Conservation (phyloP, 2,113 vertebrate genomes). For the cat (Felis catus) region DNA sequence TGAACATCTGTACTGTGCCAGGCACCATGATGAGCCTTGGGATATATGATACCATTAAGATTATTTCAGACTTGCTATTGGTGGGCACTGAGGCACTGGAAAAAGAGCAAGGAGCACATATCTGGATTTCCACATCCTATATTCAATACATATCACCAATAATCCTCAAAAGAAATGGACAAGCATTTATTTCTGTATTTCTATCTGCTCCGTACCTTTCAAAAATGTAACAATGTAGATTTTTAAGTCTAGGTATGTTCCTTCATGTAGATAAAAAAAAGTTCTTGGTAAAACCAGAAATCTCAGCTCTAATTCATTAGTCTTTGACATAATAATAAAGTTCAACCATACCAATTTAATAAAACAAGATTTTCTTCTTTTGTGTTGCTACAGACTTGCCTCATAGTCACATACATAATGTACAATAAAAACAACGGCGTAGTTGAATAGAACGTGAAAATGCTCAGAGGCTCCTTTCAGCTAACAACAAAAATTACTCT, state of each 20-base stretch:
- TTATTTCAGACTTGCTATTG: neutral
- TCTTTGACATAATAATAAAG: constrained; percentile 7
- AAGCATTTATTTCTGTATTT: constrained; percentile 8
- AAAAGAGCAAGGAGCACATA: neutral
- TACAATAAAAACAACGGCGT: neutral
- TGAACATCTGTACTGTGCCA: neutral
- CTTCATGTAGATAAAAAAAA: neutral
- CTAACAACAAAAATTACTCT: constrained; percentile 27
- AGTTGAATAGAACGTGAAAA: neutral
- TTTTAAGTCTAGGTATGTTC: constrained; percentile 4
- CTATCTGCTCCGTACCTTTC: neutral
- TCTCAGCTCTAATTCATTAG: constrained; percentile 13
- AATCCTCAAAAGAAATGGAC: neutral
- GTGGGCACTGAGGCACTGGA: neutral
- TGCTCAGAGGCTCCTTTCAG: neutral
- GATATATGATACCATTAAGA: neutral
- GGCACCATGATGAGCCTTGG: neutral
- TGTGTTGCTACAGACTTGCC: neutral
- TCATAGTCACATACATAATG: neutral
- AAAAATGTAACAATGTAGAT: neutral
- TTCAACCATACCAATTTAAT: neutral
- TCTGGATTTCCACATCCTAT: neutral
- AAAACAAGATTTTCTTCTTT: constrained; percentile 27
- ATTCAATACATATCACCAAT: neutral
- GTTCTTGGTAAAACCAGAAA: neutral